Evolutionary conservation across 2,888 invertebrate species (phyloP), one percentile per base, ranked within the genome.

Genomic region (Leptinotarsa rubiginosa): DNA sequence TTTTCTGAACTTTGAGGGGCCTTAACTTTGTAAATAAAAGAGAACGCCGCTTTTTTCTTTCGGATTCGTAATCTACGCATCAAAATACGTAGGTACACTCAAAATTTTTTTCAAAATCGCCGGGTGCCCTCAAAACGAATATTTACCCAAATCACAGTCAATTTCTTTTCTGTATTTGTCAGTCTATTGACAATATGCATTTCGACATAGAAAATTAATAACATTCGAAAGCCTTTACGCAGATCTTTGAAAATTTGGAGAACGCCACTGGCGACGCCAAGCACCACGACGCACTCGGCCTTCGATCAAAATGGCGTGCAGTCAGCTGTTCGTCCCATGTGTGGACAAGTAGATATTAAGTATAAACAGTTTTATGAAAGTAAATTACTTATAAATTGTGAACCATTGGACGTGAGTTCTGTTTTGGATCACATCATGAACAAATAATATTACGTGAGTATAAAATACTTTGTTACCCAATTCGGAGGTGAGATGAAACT

Each of bases 271-370:
- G 52, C 72, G 75, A 70, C 75, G 76, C 69, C 59, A 22, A 47
- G 65, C 79, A 75, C 75, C 79, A 68, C 77, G 79, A 75, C 79
- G 79, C 78, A 72, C 65, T 22, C 74, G 73, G 62, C 71, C 59
- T 67, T 65, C 73, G 71, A 74, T 75, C 76, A 49, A 62, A 68
- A 72, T 73, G 49, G 31, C 56, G 49, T 50, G 20, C 54, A 74
- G 74, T 74, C 77, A 79, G 77, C 77, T 78, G 77, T 70, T 72
- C 41, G 41, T 25, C 18, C 73, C 73, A 76, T 72, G 72, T 69
- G 75, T 64, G 65, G 65, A 68, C 31, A 31, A 62, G 22, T 31
- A 52, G 50, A 69, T 20, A 41, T 50, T 54, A 67, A 69, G 15
- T 65, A 75, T 52, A 71, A 75, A 69, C 73, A 66, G 59, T 25